These are phyloP conservation scores for Morus bassanus DNA, from an alignment of 2,797 vertebrate genomes.

Conservation along the genomic window DNA sequence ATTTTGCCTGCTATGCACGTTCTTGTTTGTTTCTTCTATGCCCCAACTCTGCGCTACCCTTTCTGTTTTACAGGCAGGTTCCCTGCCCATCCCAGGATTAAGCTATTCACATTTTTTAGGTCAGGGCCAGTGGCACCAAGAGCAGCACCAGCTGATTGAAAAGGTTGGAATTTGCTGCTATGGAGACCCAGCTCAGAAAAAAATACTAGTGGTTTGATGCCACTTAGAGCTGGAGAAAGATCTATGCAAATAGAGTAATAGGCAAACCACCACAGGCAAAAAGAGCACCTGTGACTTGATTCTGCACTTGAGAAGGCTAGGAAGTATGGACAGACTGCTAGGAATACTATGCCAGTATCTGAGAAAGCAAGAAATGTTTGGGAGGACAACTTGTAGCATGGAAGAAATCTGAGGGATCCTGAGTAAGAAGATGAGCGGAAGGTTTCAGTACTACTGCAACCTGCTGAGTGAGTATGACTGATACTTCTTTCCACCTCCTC, in stretches of 20 bases:
- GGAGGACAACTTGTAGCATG: not conserved
- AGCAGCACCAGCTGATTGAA: not conserved
- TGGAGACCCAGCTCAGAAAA: not conserved
- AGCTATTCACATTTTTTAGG: not conserved
- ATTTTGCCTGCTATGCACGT: not conserved
- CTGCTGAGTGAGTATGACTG: not conserved
- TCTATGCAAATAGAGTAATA: not conserved
- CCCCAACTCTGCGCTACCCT: rapidly evolving
- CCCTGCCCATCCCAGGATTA: not conserved
- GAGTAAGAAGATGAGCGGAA: not conserved
- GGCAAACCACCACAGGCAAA: not conserved
- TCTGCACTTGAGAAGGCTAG: not conserved
- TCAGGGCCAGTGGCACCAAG: not conserved
- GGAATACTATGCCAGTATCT: not conserved
- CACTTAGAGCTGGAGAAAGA: not conserved
- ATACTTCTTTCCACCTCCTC: not conserved
- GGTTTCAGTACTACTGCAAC: not conserved
- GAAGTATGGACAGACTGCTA: not conserved
- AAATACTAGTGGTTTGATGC: not conserved
- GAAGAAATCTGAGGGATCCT: not conserved
- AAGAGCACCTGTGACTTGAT: not conserved
- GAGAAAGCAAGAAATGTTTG: not conserved
- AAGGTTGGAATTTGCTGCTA: not conserved
- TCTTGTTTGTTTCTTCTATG: not conserved
- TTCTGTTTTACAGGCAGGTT: not conserved